Evolutionary conservation across 2,113 vertebrate species (phyloP), one percentile per base, ranked within the genome.

Genomic region (Syngnathus floridae): DNA sequence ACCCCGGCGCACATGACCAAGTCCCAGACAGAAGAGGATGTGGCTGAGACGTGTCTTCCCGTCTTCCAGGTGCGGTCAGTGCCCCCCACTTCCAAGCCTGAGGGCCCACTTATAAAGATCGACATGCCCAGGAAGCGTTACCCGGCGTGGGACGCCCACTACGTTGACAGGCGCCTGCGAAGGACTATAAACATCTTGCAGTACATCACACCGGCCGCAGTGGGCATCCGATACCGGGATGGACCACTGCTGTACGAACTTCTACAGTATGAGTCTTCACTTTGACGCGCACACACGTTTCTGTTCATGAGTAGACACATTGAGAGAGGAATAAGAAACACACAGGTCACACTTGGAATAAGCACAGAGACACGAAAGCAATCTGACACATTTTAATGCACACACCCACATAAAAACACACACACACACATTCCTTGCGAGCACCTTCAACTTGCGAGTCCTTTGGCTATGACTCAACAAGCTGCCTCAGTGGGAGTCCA

Each of bases 131-230:
- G 97, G 88, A 99, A 99, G 80, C 91, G 95, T 56, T 99, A 99
- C 67, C 97, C 97, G 7, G 97, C 97, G 36, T 99, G 97, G 97
- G 97, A 99, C 72, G 97, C 97, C 37, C 97, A 99, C 89, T 98
- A 97, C 84, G 96, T 99, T 86, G 97, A 99, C 93, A 90, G 97
- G 86, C 93, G 97, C 66, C 93, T 99, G 82, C 93, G 97, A 85
- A 97, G 96, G 90, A 98, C 97, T 90, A 97, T 99, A 90, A 99
- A 99, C 91, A 96, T 99, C 85, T 92, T 99, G 83, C 96, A 99
- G 90, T 99, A 98, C 71, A 92, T 98, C 80, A 97, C 95, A 59
- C 97, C 97, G 65, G 92, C 93, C 0, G 95, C 96, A 21, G 95
- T 95, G 85, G 97, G 96, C 80, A 98, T 99, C 86, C 94, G 96